Base-by-base conservation (phyloP, 1,140 invertebrate genomes). In the Drosophila suzukii region DNA sequence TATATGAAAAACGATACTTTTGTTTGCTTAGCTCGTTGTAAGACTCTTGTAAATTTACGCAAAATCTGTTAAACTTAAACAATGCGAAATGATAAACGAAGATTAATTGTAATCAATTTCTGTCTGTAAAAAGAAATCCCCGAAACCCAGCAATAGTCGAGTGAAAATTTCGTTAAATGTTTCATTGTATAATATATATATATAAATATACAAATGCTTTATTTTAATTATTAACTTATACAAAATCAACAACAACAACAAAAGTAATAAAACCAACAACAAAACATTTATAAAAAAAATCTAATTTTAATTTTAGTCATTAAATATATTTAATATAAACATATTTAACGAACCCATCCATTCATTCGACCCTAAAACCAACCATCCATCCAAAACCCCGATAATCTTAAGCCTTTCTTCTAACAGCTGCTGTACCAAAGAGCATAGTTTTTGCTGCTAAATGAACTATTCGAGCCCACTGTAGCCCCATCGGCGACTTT, bases 91-190 rank as follows among this genome's bases (percentile, higher is more conserved):
- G 24, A 76, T 66, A 71, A 63, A 59, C 83, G 70, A 72, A 65
- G 70, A 49, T 53, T 79, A 83, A 82, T 77, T 77, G 62, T 70
- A 83, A 79, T 49, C 55, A 55, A 72, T 30, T 60, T 77, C 59
- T 75, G 82, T 86, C 82, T 85, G 82, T 85, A 86, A 79, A 88
- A 80, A 84, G 62, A 65, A 84, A 66, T n/a, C 20, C 43, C 43
- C 36, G 6, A 78, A 66, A 59, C 61, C 61, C 78, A 66, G 61
- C 49, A 75, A 75, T 75, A 67, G 51, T 55, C 58, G 47, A 76
- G 55, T 77, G 41, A 76, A 47, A 70, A 90, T 88, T 91, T 91
- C 90, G 90, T 91, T 91, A 91, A 91, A 91, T 91, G 90, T 91
- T 91, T 91, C 90, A 91, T 91, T 91, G 86, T 91, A 91, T 83